Conservation (phyloP, 2,113 vertebrate species). For the Phocoena sinus region DNA sequence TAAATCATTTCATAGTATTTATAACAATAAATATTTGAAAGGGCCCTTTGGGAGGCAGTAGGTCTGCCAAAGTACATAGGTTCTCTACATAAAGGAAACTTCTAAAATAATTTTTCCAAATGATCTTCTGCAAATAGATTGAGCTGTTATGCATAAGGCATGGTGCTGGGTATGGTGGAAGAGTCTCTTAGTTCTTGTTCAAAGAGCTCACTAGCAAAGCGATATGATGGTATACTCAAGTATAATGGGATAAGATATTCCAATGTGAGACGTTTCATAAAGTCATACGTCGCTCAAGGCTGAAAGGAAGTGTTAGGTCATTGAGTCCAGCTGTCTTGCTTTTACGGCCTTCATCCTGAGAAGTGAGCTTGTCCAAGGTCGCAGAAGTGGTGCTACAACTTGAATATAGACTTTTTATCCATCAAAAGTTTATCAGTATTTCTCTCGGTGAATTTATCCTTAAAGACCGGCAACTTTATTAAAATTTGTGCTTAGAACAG, state of each 20-base stretch:
- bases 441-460: neutral
- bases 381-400: neutral
- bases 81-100: slow-evolving; percentile 13
- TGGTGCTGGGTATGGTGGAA: neutral
- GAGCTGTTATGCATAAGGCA: neutral
- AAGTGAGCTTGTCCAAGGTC: neutral
- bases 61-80: neutral
- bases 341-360: neutral
- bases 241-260: slow-evolving; percentile 16
- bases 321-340: neutral
- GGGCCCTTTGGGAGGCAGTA: neutral
- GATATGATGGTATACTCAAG: neutral
- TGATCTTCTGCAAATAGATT: neutral
- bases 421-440: slow-evolving; percentile 17
- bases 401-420: slow-evolving; percentile 13
- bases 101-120: slow-evolving; percentile 13
- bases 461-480: neutral
- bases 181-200: neutral
- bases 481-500: slow-evolving; percentile 30
- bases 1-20: slow-evolving; percentile 17
- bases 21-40: slow-evolving; percentile 24
- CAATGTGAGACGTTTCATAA: neutral
- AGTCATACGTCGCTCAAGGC: neutral
- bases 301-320: neutral
- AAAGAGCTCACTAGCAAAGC: slow-evolving; percentile 12